Base-by-base conservation (phyloP, 2,797 vertebrate genomes). In the Gambusia yucatana region DNA sequence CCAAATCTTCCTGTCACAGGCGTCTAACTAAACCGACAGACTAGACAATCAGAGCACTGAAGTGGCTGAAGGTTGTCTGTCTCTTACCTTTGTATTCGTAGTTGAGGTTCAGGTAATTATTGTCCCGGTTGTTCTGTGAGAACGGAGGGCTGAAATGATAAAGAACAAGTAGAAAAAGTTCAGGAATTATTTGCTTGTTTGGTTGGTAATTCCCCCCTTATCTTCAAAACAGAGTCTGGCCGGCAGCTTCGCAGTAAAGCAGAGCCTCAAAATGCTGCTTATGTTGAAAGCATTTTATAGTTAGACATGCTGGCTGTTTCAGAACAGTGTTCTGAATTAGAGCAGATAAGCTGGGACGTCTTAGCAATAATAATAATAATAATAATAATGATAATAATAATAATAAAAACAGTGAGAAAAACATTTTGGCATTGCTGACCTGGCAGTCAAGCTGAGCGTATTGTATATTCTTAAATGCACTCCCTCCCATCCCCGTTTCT, bases 31-130 rank as follows among this genome's bases (percentile, higher is more conserved):
- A 63, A 36, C 59, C 3, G 55, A 63, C 30, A 33, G 6, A 17
- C 16, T 17, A 63, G 28, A 33, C 59, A 30, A 30, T 59, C 16
- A 36, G 28, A 63, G 28, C 59, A 33, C 39, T 25, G 63, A 67
- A 78, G 67, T 33, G 61, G 33, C 36, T 25, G 48, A 59, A 47
- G 47, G 57, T 59, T 73, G 77, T 46, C 70, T 69, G 76, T 55
- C 55, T 80, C 93, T 94, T 92, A 96, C 96, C 96, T 96, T 95
- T 96, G 92, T 96, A 96, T 92, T 96, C 95, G 75, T 94, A 96
- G 94, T 92, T 95, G 93, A 95, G 94, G 93, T 96, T 96, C 93
- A 95, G 92, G 92, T 96, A 96, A 93, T 96, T 96, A 91, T 95
- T 96, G 93, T 96, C 95, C 39, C 95, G 92, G 94, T 95, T 96